phyloP scores from a whole-genome alignment of 2,888 invertebrate species.

The Drosophila meridionalis region DNA sequence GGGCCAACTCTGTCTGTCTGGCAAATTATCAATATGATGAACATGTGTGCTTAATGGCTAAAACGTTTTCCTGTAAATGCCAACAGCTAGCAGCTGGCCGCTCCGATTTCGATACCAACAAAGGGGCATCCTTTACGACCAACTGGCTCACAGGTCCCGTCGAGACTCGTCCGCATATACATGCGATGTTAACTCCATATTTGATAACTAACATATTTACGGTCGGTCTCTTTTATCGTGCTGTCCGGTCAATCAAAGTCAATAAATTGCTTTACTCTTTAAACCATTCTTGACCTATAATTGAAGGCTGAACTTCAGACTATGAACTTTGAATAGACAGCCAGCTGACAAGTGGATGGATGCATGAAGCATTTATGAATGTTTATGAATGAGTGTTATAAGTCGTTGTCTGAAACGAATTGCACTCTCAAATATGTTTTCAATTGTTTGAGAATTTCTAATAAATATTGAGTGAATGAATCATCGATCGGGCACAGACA shows the following conservation, averaged over 20 bases:
- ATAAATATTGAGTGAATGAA: background rate
- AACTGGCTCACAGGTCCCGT: conserved; percentile 1
- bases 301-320: conserved; percentile 7
- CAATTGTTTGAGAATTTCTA: background rate
- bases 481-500: background rate
- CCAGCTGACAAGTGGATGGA: background rate
- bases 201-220: conserved; percentile 4
- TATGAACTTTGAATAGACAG: conserved; percentile 4
- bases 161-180: background rate
- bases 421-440: background rate
- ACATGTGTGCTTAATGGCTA: conserved; percentile 55
- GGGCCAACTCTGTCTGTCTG: conserved; percentile 10
- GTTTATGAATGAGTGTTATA: background rate
- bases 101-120: background rate
- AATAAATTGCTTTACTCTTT: conserved; percentile 3
- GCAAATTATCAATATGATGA: conserved; percentile 64
- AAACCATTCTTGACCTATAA: background rate
- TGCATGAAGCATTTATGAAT: background rate
- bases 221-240: background rate
- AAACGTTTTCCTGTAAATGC: conserved; percentile 32
- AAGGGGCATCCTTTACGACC: background rate
- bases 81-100: conserved; percentile 37
- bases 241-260: conserved; percentile 7
- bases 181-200: background rate
- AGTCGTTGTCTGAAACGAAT: background rate